A percentile compares a stretch with the other conserved stretches of the same genome.
phyloP scores from a whole-genome alignment of 2,797 vertebrate species.

The Selene dorsalis region DNA sequence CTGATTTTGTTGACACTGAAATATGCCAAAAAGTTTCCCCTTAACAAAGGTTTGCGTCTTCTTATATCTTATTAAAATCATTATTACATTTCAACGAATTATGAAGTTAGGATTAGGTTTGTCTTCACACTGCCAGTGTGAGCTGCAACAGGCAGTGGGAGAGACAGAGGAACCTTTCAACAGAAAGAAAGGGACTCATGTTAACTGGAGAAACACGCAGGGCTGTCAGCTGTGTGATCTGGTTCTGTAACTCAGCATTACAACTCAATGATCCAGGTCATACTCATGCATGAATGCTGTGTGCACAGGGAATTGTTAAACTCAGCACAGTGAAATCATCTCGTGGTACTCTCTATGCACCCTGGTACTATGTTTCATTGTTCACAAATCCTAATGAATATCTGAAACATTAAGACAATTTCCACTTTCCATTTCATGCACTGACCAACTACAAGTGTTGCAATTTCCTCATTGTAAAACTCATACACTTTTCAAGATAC shows the following conservation, averaged over 20 bases:
- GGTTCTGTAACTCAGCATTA: slow-evolving; percentile 58
- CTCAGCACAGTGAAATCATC: slow-evolving; percentile 46
- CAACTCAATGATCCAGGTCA: slow-evolving; percentile 58
- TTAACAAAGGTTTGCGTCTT: background rate
- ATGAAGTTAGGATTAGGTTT: background rate
- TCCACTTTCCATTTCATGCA: background rate
- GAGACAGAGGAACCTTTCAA: slow-evolving; percentile 35
- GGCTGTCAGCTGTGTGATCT: slow-evolving; percentile 59
- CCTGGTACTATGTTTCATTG: slow-evolving; percentile 19
- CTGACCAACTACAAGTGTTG: background rate
- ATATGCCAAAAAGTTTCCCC: background rate
- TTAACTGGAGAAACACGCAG: slow-evolving; percentile 57
- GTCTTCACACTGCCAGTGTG: slow-evolving; percentile 23
- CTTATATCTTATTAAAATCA: background rate
- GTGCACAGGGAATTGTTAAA: slow-evolving; percentile 33
- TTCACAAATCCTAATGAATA: slow-evolving; percentile 43
- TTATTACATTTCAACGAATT: background rate
- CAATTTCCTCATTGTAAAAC: background rate
- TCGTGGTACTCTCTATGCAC: slow-evolving; percentile 26
- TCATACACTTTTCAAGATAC: background rate
- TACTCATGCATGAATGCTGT: slow-evolving; percentile 41
- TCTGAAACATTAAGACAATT: slow-evolving; percentile 16
- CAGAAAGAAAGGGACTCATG: slow-evolving; percentile 33
- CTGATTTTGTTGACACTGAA: background rate
- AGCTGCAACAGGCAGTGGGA: slow-evolving; percentile 25